Percentiles rank a stretch among this genome's conserved stretches.
phyloP scores from a whole-genome alignment of 2,113 vertebrate species.

The Eptesicus fuscus region DNA sequence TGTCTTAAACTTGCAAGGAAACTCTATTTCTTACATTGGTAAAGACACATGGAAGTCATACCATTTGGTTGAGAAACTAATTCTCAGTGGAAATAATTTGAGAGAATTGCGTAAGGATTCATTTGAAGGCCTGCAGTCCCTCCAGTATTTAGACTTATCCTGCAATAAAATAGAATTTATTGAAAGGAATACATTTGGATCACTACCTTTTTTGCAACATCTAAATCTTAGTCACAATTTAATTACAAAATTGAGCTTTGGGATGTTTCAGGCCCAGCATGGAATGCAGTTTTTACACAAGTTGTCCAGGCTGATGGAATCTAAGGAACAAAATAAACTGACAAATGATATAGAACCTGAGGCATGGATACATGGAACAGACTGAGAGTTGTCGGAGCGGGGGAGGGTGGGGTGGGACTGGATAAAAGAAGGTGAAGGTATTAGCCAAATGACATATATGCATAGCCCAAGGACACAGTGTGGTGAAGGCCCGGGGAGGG shows the following conservation, averaged over 20 bases:
- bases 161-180: background rate
- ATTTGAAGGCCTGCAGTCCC: background rate
- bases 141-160: background rate
- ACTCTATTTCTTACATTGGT: background rate
- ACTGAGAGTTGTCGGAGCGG: background rate
- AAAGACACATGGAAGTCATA: background rate
- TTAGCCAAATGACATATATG: background rate
- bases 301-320: background rate
- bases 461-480: background rate
- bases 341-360: background rate
- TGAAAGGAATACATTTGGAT: background rate
- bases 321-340: background rate
- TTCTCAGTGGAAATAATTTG: background rate
- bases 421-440: background rate
- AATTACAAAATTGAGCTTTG: background rate
- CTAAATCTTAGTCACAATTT: background rate
- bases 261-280: background rate
- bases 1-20: background rate
- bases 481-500: background rate
- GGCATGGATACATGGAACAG: background rate
- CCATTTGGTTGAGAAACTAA: background rate
- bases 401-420: background rate
- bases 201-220: background rate
- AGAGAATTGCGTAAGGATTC: background rate
- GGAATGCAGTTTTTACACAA: background rate